Conservation (phyloP, 2,113 vertebrate genomes). For the Plecotus auritus region DNA sequence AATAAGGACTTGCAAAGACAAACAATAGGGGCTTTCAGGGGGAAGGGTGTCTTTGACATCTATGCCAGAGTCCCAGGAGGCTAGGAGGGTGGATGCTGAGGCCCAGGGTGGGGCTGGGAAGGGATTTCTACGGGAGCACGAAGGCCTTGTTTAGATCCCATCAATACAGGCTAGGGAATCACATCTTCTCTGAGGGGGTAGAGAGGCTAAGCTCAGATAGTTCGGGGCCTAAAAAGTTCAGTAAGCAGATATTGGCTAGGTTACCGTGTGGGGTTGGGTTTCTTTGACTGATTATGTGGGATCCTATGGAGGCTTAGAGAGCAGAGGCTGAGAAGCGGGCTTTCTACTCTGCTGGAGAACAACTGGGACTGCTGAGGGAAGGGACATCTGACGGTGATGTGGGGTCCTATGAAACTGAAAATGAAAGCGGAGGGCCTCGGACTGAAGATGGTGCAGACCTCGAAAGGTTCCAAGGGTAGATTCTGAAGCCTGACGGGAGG, state of each 20-base stretch:
- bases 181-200: not conserved
- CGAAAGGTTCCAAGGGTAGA: not conserved
- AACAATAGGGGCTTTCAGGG: not conserved
- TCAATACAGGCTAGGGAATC: not conserved
- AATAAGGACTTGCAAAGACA: not conserved
- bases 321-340: not conserved
- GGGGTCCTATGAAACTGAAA: not conserved
- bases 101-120: not conserved
- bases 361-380: not conserved
- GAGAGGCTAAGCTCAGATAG: not conserved
- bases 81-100: not conserved
- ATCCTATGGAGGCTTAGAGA: not conserved
- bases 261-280: not conserved
- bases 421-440: not conserved
- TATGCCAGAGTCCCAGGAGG: not conserved
- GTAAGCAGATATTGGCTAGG: slow-evolving; percentile 26
- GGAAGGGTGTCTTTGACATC: not conserved
- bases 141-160: not conserved
- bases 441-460: not conserved
- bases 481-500: not conserved
- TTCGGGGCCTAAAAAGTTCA: not conserved
- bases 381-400: not conserved
- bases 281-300: slow-evolving; percentile 28
- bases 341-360: slow-evolving; percentile 1
- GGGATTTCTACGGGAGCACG: not conserved